A percentile compares a stretch with the other conserved stretches of the same genome.
Conservation (phyloP, 2,113 vertebrate species). For the Brienomyrus longianalis region DNA sequence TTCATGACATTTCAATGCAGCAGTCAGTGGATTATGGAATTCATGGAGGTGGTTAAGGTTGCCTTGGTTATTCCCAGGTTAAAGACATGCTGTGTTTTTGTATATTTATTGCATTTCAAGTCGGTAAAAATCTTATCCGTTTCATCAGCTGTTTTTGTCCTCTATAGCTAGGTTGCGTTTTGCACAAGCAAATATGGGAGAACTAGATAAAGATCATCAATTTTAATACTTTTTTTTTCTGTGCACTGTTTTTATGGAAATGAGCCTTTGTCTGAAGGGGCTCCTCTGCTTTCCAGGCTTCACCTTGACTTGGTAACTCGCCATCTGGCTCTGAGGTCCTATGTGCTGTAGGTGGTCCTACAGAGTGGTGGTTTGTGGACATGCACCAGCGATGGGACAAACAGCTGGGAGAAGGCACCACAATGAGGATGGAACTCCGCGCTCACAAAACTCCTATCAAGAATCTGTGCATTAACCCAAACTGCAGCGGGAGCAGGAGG, state of each 20-base stretch:
- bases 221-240: background rate
- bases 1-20: background rate
- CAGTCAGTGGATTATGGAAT: background rate
- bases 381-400: background rate
- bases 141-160: background rate
- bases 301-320: background rate
- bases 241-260: background rate
- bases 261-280: background rate
- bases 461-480: background rate
- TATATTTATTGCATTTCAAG: background rate
- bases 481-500: background rate
- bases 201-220: constrained; percentile 7
- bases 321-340: background rate
- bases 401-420: background rate
- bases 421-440: background rate
- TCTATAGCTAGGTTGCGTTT: background rate
- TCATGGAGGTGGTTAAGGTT: background rate
- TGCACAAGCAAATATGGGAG: background rate
- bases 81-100: background rate
- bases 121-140: background rate
- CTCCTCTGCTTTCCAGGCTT: background rate
- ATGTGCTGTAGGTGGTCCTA: background rate
- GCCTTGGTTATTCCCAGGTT: background rate
- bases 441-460: background rate
- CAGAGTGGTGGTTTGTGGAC: background rate